phyloP scores from a whole-genome alignment of 2,888 invertebrate species.

The Malacosoma neustria region DNA sequence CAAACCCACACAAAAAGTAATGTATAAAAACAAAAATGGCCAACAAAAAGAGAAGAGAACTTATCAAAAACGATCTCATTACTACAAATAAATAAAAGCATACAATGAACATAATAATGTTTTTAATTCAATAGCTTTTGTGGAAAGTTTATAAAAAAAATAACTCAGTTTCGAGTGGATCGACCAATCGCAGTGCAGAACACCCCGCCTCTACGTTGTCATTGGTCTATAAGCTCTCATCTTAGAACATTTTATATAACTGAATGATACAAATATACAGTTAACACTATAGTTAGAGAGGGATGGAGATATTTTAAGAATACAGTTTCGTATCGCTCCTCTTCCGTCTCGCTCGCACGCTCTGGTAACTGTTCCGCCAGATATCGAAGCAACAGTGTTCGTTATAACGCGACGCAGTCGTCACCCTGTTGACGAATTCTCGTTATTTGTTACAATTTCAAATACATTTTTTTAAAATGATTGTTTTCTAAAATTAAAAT shows the following conservation, averaged over 20 bases:
- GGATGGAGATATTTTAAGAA: slow-evolving; percentile 42
- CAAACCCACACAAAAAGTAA: slow-evolving; percentile 16
- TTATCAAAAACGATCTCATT: slow-evolving; percentile 49
- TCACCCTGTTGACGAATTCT: slow-evolving; percentile 34
- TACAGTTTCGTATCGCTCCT: slow-evolving; percentile 62
- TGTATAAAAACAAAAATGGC: slow-evolving; percentile 22
- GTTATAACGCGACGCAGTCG: slow-evolving; percentile 45
- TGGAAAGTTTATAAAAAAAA: slow-evolving; percentile 65
- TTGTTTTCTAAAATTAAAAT: no score
- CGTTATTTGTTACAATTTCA: no score
- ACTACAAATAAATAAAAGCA: slow-evolving; percentile 23
- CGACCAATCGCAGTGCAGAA: slow-evolving; percentile 49
- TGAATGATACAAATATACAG: slow-evolving; percentile 74
- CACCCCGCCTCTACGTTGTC: slow-evolving; percentile 30
- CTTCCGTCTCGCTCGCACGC: slow-evolving; percentile 36
- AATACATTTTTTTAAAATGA: no score
- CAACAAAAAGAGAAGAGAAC: slow-evolving; percentile 45
- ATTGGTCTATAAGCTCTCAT: slow-evolving; percentile 52
- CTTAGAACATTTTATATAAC: slow-evolving; percentile 73
- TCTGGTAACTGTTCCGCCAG: slow-evolving; percentile 53
- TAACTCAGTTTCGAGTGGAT: slow-evolving; percentile 62
- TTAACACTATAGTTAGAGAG: slow-evolving; percentile 58
- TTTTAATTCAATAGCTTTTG: slow-evolving; percentile 68
- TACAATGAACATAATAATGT: slow-evolving; percentile 70
- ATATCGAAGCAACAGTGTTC: slow-evolving; percentile 68